Percentiles rank a stretch among this genome's conserved stretches.
Evolutionary conservation across 1,140 invertebrate species (phyloP).

Genomic region (Anoplophora glabripennis): DNA sequence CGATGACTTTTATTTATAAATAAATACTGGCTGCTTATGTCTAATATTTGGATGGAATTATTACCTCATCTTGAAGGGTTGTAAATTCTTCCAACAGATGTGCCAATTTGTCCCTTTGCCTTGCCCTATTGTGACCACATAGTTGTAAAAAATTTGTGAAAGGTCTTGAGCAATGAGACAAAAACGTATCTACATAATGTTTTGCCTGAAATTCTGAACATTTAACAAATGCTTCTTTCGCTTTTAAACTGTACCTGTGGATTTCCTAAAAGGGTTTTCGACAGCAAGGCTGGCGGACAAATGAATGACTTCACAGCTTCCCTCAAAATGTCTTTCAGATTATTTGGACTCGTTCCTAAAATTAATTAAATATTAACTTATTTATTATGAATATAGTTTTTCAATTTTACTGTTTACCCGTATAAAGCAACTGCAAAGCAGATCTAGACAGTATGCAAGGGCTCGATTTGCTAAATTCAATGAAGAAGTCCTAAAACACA

Average conservation of each 20-base stretch:
- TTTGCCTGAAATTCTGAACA: slow-evolving; percentile 59
- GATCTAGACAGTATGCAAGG: slow-evolving; percentile 94
- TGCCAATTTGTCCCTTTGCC: slow-evolving; percentile 91
- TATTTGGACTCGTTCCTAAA: slow-evolving; percentile 50
- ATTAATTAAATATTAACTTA: too few relatives aligned
- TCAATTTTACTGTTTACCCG: slow-evolving; percentile 40
- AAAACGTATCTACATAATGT: slow-evolving; percentile 86
- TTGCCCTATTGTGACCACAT: slow-evolving; percentile 90
- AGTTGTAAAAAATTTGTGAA: slow-evolving; percentile 86
- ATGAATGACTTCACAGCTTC: slow-evolving; percentile 86
- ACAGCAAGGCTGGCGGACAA: slow-evolving; percentile 76
- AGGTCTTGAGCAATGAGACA: slow-evolving; percentile 81
- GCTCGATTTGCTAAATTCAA: slow-evolving; percentile 84
- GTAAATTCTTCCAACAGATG: slow-evolving; percentile 87
- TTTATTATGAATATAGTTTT: too few relatives aligned
- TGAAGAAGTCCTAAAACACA: slow-evolving; percentile 82
- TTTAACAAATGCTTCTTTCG: not conserved
- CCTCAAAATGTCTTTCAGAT: slow-evolving; percentile 76
- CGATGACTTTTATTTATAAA: not conserved
- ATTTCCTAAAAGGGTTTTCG: slow-evolving; percentile 37
- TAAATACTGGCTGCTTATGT: too few relatives aligned
- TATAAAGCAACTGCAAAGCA: slow-evolving; percentile 80
- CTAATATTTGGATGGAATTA: not conserved
- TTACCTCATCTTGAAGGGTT: slow-evolving; percentile 87
- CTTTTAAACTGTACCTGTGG: slow-evolving; percentile 22